Evolutionary conservation across 1,140 invertebrate species (phyloP).

Genomic region (Penaeus vannamei): DNA sequence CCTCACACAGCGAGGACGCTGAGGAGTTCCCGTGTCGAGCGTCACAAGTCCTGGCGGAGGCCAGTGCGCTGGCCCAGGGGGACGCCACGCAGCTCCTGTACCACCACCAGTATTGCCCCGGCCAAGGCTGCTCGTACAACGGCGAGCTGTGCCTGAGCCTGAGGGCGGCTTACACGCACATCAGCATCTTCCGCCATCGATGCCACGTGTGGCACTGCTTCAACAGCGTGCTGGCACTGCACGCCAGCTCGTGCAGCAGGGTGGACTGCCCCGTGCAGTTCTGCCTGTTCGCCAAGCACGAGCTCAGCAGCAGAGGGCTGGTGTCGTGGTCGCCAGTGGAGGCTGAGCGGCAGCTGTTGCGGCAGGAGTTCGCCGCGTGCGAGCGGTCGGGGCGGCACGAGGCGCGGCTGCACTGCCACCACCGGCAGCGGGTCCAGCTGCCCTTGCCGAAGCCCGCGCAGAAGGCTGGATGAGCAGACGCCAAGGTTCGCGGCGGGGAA

Average conservation of each 20-base stretch:
- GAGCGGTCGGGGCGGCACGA: no score
- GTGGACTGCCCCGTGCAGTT: constrained; percentile 9
- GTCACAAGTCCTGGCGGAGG: neutral
- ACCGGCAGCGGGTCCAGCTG: no score
- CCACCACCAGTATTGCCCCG: constrained; percentile 27
- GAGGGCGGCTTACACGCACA: constrained; percentile 21
- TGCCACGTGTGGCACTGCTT: constrained; percentile 20
- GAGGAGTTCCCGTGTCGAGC: neutral
- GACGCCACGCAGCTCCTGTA: neutral
- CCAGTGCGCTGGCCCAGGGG: neutral
- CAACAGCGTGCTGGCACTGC: neutral
- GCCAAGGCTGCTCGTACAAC: neutral
- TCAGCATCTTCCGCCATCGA: constrained; percentile 29
- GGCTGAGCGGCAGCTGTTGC: no score
- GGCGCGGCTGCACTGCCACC: no score
- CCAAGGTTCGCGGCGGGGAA: no score
- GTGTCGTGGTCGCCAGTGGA: no score
- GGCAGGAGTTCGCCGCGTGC: no score
- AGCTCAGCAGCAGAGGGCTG: neutral
- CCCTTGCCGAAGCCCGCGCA: no score
- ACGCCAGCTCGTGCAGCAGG: neutral
- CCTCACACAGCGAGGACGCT: neutral
- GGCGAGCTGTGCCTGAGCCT: neutral
- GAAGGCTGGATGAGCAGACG: no score
- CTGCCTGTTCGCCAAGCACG: constrained; percentile 29